Conservation (phyloP, 37 sponge, comb jelly and placozoan species). For the Ianthella basta region DNA sequence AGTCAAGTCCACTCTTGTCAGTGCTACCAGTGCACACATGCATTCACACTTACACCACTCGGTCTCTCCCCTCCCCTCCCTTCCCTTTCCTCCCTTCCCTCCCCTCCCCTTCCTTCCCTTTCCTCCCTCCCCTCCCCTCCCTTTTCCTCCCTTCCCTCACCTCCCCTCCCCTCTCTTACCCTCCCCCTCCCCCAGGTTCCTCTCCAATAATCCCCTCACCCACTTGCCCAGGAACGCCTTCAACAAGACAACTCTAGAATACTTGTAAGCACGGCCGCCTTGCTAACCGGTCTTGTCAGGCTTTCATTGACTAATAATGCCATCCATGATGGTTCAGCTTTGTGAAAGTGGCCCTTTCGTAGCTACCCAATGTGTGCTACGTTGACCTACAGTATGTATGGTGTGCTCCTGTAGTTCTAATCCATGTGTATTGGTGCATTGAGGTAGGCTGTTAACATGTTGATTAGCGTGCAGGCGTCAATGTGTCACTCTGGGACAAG, state of each 20-base stretch:
- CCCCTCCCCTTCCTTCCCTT: neutral
- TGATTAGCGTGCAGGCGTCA: too few relatives aligned
- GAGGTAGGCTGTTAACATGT: too few relatives aligned
- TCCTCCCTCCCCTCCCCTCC: neutral
- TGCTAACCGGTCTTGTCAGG: neutral
- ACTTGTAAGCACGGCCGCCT: slow-evolving; percentile 2
- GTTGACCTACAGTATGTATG: slow-evolving; percentile 11
- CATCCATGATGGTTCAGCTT: slow-evolving; percentile 7
- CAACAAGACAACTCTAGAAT: neutral
- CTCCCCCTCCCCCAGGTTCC: neutral
- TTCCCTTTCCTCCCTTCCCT: neutral
- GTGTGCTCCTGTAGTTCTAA: too few relatives aligned
- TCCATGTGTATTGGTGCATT: too few relatives aligned
- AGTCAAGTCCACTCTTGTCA: neutral
- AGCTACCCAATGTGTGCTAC: slow-evolving; percentile 38
- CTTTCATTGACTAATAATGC: neutral
- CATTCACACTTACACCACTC: neutral
- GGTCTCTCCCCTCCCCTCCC: neutral
- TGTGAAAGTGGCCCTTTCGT: neutral
- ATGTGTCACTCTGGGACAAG: too few relatives aligned
- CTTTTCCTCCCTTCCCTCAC: neutral
- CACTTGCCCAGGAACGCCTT: neutral
- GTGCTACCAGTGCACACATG: too few relatives aligned
- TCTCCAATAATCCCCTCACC: slow-evolving; percentile 7
- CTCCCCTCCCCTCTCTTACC: neutral